A percentile compares a stretch with the other conserved stretches of the same genome.
These are phyloP conservation scores for Dascillus cervinus DNA, from an alignment of 2,888 invertebrate genomes.

Conservation along the genomic window DNA sequence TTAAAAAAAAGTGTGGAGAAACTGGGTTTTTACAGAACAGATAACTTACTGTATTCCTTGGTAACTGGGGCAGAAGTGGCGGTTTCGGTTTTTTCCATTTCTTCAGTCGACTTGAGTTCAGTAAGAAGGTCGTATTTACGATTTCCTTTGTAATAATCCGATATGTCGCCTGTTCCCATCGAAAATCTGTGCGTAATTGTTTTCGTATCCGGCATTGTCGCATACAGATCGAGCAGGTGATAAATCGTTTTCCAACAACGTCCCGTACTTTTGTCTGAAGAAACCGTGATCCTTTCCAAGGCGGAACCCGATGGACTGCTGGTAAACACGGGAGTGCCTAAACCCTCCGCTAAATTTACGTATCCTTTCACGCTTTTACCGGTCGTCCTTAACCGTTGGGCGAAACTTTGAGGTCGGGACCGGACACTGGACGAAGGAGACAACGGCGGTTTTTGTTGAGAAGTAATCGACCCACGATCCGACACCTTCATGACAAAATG, in stretches of 20 bases:
- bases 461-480: conserved; percentile 36
- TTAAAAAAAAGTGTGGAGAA: conserved; percentile 27
- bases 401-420: conserved; percentile 76
- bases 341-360: conserved; percentile 71
- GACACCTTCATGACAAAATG: conserved; percentile 40
- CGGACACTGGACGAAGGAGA: conserved; percentile 50
- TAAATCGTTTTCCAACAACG: conserved; percentile 94
- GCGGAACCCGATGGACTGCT: conserved; percentile 56
- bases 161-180: conserved; percentile 56
- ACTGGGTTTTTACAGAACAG: background rate
- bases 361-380: conserved; percentile 80
- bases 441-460: conserved; percentile 39
- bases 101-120: conserved; percentile 50
- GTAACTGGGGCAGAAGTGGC: conserved; percentile 27
- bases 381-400: conserved; percentile 77
- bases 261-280: conserved; percentile 45
- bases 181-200: conserved; percentile 78
- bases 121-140: conserved; percentile 51
- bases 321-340: conserved; percentile 60
- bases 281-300: conserved; percentile 43
- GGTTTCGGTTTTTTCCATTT: conserved; percentile 47
- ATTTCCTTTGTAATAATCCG: conserved; percentile 58
- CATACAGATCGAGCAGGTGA: conserved; percentile 84
- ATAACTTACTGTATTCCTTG: conserved; percentile 28
- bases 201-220: conserved; percentile 91